Evolutionary conservation across 1,140 invertebrate species (phyloP).

Genomic region (Temnothorax curvispinosus): DNA sequence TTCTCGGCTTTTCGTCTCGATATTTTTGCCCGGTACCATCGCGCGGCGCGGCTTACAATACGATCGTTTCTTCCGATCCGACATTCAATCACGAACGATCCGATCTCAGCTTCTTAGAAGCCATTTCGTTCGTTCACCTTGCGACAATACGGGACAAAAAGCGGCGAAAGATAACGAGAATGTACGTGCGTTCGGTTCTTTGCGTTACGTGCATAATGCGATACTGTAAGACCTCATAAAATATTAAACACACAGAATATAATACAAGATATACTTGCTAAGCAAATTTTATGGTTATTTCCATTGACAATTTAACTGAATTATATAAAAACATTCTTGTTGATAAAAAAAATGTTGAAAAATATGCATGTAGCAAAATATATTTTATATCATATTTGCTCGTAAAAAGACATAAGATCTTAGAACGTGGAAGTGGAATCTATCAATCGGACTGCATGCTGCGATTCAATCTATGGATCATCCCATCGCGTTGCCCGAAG

Average conservation of each 20-base stretch:
- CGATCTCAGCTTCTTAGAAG: conserved; percentile 45
- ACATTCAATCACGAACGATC: conserved; percentile 49
- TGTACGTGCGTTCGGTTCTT: neutral
- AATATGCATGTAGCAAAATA: neutral
- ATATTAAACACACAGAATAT: neutral
- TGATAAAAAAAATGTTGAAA: neutral
- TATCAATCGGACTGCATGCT: neutral
- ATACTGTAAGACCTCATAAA: neutral
- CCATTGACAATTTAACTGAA: neutral
- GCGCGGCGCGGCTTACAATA: conserved; percentile 6
- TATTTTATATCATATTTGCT: neutral
- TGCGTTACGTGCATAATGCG: neutral
- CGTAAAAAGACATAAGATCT: neutral
- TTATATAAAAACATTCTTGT: neutral
- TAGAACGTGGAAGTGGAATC: neutral
- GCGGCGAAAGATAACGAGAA: conserved; percentile 21
- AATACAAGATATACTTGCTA: neutral
- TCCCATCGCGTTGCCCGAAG: conserved; percentile 37
- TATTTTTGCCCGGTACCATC: conserved; percentile 31
- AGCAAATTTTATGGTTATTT: conserved; percentile 6
- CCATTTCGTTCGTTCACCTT: conserved; percentile 34
- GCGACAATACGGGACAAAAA: conserved; percentile 22
- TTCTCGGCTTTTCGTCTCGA: conserved; percentile 36
- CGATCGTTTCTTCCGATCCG: conserved; percentile 27
- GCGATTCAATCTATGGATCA: conserved; percentile 32